Base-by-base conservation (phyloP, 2,888 invertebrate genomes). In the Dasysyrphus tricinctus region DNA sequence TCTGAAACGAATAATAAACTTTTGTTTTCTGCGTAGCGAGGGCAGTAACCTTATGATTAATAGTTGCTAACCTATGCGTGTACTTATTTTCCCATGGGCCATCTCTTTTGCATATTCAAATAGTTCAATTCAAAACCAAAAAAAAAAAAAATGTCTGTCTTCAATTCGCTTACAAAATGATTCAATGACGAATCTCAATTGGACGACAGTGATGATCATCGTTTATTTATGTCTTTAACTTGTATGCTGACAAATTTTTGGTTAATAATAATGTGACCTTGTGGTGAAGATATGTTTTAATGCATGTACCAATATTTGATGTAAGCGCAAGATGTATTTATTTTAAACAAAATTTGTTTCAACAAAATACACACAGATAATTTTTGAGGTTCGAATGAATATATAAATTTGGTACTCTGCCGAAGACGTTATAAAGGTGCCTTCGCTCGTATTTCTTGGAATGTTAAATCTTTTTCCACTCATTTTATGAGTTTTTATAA, bases 1-100 rank as follows among this genome's bases (percentile, higher is more conserved):
- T 37, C 29, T 57, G n/a, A 19, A 34, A 8, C 47, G 49, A 69
- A 69, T 47, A 82, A 82, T 74, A 56, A 56, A 83, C 83, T 83
- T 83, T 83, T 83, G 83, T 79, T 83, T 83, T 83, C 83, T 79
- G 74, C 59, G 32, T 44, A 32, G 42, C 5, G 54, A 74, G 83
- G 79, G 78, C 83, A 74, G 16, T 83, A 54, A 83, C 83, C 83
- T 74, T 79, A 44, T 37, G 44, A 51, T 74, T 59, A 42, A 74
- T 56, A 65, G 42, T 24, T 39, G 44, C 37, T 63, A 56, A n/a
- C 57, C 65, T n/a, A 79, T 9, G 49, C 19, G 37, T 19, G 12
- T 34, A 32, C 12, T 37, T 42, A 29, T 44, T 59, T 67, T 67
- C 78, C 57, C 81, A 77, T 59, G 34, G 19, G 47, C n/a, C 19